Conservation (phyloP, 2,797 vertebrate species). For the Acomys russatus region DNA sequence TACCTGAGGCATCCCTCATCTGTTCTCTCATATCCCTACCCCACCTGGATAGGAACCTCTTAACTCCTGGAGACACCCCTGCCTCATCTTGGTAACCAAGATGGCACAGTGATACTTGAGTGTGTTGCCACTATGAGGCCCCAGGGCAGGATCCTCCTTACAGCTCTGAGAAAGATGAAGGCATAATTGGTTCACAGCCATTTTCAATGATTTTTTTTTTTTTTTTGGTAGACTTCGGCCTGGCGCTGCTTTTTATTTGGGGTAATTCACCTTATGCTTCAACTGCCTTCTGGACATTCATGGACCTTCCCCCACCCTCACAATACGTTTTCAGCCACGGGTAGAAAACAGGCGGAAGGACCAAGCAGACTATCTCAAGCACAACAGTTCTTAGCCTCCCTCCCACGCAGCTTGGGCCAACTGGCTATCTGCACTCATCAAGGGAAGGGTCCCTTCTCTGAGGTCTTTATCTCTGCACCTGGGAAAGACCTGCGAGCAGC, state of each 20-base stretch:
- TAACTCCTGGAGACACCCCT: neutral
- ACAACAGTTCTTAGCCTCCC: neutral
- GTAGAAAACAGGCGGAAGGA: neutral
- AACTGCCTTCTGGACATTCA: conserved; percentile 4
- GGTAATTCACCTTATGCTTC: neutral
- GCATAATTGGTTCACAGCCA: neutral
- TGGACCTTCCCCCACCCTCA: neutral
- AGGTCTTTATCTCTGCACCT: neutral
- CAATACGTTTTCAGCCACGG: neutral
- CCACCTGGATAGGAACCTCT: neutral
- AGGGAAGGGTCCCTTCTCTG: neutral
- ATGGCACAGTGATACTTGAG: neutral
- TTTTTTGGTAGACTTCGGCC: neutral
- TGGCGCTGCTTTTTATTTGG: neutral
- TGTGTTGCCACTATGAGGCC: neutral
- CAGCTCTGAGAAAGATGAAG: neutral
- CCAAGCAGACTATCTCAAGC: neutral
- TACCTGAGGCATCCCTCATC: conserved; percentile 64
- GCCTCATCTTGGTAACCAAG: conserved; percentile 44
- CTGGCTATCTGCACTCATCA: neutral
- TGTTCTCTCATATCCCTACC: neutral
- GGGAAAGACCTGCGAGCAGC: neutral
- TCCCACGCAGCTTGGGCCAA: neutral
- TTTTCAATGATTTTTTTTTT: neutral
- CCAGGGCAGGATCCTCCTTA: neutral